Evolutionary conservation across 2,113 vertebrate genomes (phyloP).

Genomic region (Chelonoidis abingdonii): DNA sequence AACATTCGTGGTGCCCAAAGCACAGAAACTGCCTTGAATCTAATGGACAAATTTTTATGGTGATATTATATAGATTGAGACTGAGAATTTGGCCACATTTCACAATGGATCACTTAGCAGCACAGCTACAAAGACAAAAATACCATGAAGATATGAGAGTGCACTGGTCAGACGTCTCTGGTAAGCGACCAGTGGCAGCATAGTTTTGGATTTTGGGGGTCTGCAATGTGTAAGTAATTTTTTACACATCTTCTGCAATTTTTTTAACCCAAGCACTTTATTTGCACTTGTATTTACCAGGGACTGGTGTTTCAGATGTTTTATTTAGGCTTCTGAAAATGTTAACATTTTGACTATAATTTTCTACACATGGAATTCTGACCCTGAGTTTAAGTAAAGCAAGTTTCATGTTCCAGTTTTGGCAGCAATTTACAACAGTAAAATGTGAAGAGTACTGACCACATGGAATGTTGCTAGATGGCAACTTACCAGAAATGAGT

Average conservation of each 20-base stretch:
- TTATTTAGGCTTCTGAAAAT: not conserved
- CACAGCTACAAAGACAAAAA: not conserved
- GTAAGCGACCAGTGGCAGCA: not conserved
- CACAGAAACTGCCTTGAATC: not conserved
- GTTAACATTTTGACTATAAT: not conserved
- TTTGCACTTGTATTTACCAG: not conserved
- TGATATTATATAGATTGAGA: not conserved
- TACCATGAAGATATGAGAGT: not conserved
- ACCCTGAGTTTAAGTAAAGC: not conserved
- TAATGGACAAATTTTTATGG: not conserved
- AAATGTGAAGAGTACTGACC: not conserved
- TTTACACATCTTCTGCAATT: not conserved
- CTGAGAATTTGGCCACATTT: not conserved
- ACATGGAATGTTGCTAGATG: not conserved
- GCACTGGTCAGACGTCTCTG: not conserved
- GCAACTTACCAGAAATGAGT: not conserved
- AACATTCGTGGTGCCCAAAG: not conserved
- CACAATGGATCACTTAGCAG: not conserved
- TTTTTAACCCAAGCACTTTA: not conserved
- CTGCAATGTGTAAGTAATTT: not conserved
- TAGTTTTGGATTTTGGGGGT: not conserved
- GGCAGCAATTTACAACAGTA: not conserved
- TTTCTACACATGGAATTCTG: not conserved
- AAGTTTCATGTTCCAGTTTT: not conserved
- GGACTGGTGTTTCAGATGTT: not conserved